A percentile compares a stretch with the other conserved stretches of the same genome.
Evolutionary conservation across 2,113 vertebrate genomes (phyloP).

Genomic region (Heterotilapia buettikoferi): DNA sequence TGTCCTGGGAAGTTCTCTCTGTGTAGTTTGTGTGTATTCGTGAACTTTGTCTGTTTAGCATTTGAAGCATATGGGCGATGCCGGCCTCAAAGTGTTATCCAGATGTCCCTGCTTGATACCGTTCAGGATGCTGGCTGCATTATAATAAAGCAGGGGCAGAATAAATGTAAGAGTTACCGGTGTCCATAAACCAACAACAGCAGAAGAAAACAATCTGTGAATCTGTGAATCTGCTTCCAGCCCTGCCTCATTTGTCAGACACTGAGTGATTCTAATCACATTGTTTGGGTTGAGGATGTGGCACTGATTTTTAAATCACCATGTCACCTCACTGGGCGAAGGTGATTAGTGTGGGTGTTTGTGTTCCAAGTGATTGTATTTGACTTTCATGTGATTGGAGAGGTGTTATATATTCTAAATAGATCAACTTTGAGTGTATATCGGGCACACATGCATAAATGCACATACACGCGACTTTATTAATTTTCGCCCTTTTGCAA

Average conservation of each 20-base stretch:
- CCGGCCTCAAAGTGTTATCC: background rate
- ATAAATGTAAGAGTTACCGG: background rate
- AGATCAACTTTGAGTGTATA: background rate
- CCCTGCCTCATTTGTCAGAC: conserved; percentile 8
- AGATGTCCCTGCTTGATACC: conserved; percentile 10
- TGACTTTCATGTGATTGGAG: conserved; percentile 46
- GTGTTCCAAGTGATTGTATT: conserved; percentile 50
- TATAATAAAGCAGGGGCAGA: background rate
- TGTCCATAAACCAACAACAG: background rate
- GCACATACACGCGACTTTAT: background rate
- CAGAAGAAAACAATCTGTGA: background rate
- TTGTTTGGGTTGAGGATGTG: conserved; percentile 23
- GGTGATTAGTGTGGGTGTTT: conserved; percentile 36
- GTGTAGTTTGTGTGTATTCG: background rate
- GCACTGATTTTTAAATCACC: conserved; percentile 34
- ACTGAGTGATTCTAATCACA: conserved; percentile 26
- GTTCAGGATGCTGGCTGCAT: conserved; percentile 1
- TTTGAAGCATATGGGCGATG: background rate
- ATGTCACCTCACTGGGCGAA: conserved; percentile 14
- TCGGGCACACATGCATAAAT: background rate
- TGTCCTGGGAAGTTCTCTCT: background rate
- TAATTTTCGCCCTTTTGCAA: background rate
- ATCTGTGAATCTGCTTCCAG: background rate
- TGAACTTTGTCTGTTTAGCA: background rate
- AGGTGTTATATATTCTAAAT: background rate